phyloP scores from a whole-genome alignment of 2,888 invertebrate genomes.

The Latrodectus hesperus region DNA sequence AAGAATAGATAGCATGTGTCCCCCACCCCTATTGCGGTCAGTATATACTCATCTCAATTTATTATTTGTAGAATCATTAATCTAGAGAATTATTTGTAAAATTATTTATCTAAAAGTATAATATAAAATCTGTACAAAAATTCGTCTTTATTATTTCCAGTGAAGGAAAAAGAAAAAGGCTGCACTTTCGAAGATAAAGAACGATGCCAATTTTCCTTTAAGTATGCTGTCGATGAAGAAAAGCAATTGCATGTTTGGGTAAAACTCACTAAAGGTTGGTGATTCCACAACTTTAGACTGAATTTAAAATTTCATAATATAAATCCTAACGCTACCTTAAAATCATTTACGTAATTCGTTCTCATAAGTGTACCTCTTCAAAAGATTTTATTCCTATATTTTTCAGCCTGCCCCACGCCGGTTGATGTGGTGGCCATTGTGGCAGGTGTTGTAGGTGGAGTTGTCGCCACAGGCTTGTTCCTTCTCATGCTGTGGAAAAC shows the following conservation, averaged over 20 bases:
- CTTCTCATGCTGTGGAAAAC: slow-evolving; percentile 76
- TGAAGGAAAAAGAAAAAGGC: slow-evolving; percentile 49
- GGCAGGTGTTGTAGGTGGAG: slow-evolving; percentile 75
- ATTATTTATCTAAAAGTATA: too few relatives aligned
- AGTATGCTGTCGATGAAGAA: slow-evolving; percentile 46
- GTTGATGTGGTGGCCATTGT: slow-evolving; percentile 73
- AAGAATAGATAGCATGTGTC: too few relatives aligned
- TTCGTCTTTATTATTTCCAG: slow-evolving; percentile 15
- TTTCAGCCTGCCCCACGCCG: slow-evolving; percentile 61
- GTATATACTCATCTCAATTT: too few relatives aligned
- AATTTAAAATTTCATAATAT: too few relatives aligned
- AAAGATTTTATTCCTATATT: neutral
- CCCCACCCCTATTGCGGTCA: too few relatives aligned
- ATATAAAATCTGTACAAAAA: neutral
- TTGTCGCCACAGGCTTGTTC: slow-evolving; percentile 75
- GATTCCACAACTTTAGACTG: neutral
- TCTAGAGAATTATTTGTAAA: too few relatives aligned
- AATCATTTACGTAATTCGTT: too few relatives aligned
- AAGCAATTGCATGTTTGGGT: slow-evolving; percentile 20
- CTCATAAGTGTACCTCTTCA: too few relatives aligned
- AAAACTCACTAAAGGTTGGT: slow-evolving; percentile 27
- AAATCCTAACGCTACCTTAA: too few relatives aligned
- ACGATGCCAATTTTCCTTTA: slow-evolving; percentile 46
- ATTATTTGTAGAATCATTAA: too few relatives aligned
- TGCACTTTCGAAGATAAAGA: slow-evolving; percentile 56